These are phyloP conservation scores for Omphaloscelis lunosa DNA, from an alignment of 2,888 invertebrate genomes.

Conservation along the genomic window DNA sequence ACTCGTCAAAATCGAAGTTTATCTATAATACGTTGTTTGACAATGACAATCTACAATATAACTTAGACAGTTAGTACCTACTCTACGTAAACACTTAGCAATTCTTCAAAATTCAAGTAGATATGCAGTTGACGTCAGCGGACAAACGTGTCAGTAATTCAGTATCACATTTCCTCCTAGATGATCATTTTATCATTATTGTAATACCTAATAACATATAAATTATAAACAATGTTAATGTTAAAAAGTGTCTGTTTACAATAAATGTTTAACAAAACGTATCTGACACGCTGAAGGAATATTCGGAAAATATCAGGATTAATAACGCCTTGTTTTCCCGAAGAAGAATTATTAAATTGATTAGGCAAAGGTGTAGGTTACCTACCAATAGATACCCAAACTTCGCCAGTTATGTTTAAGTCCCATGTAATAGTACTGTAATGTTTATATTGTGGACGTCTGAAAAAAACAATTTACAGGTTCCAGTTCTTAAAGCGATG, in stretches of 20 bases:
- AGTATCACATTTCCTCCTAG: slow-evolving; percentile 61
- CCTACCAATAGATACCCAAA: too few relatives aligned
- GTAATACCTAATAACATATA: slow-evolving; percentile 9
- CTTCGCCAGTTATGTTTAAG: too few relatives aligned
- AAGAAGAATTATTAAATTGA: too few relatives aligned
- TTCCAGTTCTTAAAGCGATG: too few relatives aligned
- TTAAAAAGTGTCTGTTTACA: slow-evolving; percentile 39
- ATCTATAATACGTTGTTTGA: slow-evolving; percentile 1
- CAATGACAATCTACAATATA: background rate
- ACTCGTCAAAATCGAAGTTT: slow-evolving; percentile 7
- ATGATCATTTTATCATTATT: slow-evolving; percentile 51
- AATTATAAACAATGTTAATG: too few relatives aligned
- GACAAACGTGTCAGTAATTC: slow-evolving; percentile 48
- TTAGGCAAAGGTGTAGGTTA: too few relatives aligned
- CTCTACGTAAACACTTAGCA: slow-evolving; percentile 36
- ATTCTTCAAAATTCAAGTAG: slow-evolving; percentile 33
- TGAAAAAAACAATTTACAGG: too few relatives aligned
- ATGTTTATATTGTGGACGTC: too few relatives aligned
- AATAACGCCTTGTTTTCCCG: too few relatives aligned
- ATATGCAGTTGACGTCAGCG: slow-evolving; percentile 39
- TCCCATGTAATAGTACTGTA: too few relatives aligned
- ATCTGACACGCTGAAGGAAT: background rate
- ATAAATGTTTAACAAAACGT: slow-evolving; percentile 29
- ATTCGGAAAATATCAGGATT: slow-evolving; percentile 18
- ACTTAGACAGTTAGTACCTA: too few relatives aligned